Evolutionary conservation across 2,113 vertebrate genomes (phyloP).

Genomic region (Nasalis larvatus): DNA sequence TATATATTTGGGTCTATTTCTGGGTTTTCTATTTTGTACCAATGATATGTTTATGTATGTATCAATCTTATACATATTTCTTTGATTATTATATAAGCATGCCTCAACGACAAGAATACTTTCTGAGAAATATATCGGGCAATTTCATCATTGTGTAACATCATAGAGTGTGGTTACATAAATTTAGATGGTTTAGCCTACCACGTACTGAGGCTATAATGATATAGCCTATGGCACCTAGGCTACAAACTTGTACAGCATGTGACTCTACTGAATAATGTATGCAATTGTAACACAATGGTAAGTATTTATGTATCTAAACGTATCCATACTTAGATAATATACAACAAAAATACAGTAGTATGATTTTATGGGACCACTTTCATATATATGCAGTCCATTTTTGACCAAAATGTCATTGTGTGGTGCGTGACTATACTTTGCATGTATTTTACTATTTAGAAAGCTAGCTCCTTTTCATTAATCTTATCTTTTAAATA

Average conservation of each 20-base stretch:
- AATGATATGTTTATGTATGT: not conserved
- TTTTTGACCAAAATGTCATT: not conserved
- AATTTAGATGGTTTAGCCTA: not conserved
- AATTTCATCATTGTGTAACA: not conserved
- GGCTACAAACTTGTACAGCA: not conserved
- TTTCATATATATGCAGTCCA: not conserved
- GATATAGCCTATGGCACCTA: not conserved
- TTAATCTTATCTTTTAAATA: constrained; percentile 2
- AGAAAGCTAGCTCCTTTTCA: not conserved
- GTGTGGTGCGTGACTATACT: not conserved
- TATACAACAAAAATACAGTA: not conserved
- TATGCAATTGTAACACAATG: not conserved
- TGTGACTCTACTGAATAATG: not conserved
- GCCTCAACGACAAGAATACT: not conserved
- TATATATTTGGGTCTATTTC: constrained; percentile 10
- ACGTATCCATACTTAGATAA: not conserved
- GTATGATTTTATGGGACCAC: not conserved
- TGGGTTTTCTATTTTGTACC: constrained; percentile 28
- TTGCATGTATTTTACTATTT: not conserved
- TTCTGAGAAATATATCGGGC: not conserved
- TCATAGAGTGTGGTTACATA: not conserved
- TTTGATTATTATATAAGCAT: not conserved
- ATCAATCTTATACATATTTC: not conserved
- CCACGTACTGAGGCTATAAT: not conserved
- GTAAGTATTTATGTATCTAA: not conserved